Percentiles rank a stretch among this genome's conserved stretches.
Evolutionary conservation across 2,888 invertebrate genomes (phyloP).

Genomic region (Drosophila testacea): DNA sequence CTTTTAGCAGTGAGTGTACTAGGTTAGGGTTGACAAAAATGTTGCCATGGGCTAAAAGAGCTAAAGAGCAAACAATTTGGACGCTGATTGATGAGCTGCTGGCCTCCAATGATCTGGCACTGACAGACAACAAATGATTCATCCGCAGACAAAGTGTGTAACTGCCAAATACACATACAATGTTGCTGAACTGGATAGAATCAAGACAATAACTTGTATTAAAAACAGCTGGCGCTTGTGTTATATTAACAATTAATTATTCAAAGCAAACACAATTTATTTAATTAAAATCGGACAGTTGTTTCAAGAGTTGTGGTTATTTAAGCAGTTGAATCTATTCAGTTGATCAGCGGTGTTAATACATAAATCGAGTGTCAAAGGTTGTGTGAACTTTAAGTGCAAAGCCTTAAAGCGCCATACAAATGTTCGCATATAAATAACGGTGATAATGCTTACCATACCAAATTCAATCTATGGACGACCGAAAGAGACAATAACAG

Average conservation of each 20-base stretch:
- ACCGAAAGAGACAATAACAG: slow-evolving; percentile 7
- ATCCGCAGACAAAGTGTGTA: slow-evolving; percentile 38
- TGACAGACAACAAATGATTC: slow-evolving; percentile 74
- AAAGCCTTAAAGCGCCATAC: slow-evolving; percentile 29
- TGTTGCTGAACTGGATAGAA: neutral
- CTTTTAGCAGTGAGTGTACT: slow-evolving; percentile 42
- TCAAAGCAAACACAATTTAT: neutral
- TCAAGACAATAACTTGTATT: neutral
- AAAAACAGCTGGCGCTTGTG: neutral
- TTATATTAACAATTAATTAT: neutral
- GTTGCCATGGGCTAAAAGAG: slow-evolving; percentile 21
- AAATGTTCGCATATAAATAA: slow-evolving; percentile 56
- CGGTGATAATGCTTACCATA: slow-evolving; percentile 36
- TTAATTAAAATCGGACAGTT: neutral
- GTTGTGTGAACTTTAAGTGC: slow-evolving; percentile 49
- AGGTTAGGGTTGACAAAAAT: slow-evolving; percentile 61
- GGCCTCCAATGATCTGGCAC: slow-evolving; percentile 71
- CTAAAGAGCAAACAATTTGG: slow-evolving; percentile 30
- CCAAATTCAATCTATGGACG: slow-evolving; percentile 1
- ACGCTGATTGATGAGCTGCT: slow-evolving; percentile 56
- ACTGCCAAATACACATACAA: slow-evolving; percentile 14
- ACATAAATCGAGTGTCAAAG: slow-evolving; percentile 42
- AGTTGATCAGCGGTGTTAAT: neutral
- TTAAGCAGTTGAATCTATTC: neutral
- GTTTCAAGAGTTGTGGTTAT: neutral